Percentiles rank a stretch among this genome's conserved stretches.
phyloP scores from a whole-genome alignment of 2,113 vertebrate species.

The Regulus satrapa region DNA sequence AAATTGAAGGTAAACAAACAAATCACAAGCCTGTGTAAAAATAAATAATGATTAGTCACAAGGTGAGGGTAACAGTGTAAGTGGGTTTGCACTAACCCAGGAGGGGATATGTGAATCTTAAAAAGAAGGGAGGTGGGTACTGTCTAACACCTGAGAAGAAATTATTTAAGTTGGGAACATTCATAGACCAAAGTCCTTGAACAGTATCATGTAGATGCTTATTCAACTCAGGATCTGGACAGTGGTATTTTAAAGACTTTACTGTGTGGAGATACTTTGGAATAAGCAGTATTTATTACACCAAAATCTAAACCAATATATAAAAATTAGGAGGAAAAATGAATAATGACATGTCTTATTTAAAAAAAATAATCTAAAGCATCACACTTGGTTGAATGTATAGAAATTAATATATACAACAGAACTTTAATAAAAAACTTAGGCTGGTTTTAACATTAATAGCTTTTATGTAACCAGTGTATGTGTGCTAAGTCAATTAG shows the following conservation, averaged over 20 bases:
- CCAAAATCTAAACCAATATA: background rate
- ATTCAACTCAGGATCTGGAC: background rate
- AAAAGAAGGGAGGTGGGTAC: accelerated
- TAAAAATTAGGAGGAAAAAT: background rate
- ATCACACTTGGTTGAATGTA: background rate
- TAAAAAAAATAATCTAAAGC: background rate
- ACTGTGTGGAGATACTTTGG: background rate
- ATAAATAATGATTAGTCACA: background rate
- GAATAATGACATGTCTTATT: background rate
- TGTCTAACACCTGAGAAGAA: background rate
- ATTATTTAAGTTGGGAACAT: background rate
- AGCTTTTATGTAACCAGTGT: background rate
- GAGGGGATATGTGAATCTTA: background rate
- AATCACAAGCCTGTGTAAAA: background rate
- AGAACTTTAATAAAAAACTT: background rate
- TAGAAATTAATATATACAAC: background rate
- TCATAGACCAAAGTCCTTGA: background rate
- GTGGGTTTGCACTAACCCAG: background rate
- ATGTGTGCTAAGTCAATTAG: background rate
- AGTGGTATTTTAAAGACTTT: background rate
- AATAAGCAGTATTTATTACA: background rate
- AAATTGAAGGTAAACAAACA: background rate
- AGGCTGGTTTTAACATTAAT: background rate
- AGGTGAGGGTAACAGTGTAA: background rate
- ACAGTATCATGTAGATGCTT: background rate